These are phyloP conservation scores for Erynnis tages DNA, from an alignment of 2,888 invertebrate genomes.

Conservation along the genomic window DNA sequence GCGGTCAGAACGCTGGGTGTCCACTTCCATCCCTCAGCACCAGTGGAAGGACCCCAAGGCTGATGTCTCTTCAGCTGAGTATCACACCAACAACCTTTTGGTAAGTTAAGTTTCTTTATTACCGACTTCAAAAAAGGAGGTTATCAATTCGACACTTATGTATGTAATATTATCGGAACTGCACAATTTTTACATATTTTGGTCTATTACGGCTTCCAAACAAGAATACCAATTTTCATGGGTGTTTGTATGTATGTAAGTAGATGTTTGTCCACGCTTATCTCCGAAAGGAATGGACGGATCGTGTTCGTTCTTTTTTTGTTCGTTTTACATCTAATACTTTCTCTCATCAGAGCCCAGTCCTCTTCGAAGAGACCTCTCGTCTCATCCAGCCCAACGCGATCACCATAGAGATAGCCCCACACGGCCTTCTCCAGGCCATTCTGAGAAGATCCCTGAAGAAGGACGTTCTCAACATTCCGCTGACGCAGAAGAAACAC, in stretches of 20 bases:
- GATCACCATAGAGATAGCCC: conserved; percentile 93
- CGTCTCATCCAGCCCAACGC: conserved; percentile 90
- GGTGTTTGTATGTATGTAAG: too few relatives aligned
- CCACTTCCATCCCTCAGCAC: conserved; percentile 88
- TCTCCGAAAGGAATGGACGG: too few relatives aligned
- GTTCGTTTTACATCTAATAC: background rate
- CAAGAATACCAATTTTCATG: too few relatives aligned
- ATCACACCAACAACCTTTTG: conserved; percentile 92
- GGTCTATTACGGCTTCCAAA: too few relatives aligned
- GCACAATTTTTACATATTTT: too few relatives aligned
- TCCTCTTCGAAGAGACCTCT: conserved; percentile 91
- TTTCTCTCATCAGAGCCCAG: conserved; percentile 73
- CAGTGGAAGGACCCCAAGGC: conserved; percentile 86
- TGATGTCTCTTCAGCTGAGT: conserved; percentile 89
- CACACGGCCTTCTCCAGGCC: conserved; percentile 93
- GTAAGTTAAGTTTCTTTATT: conserved; percentile 58
- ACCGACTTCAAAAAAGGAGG: background rate
- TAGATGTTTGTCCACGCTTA: too few relatives aligned
- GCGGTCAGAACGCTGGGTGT: conserved; percentile 90
- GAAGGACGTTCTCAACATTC: conserved; percentile 86
- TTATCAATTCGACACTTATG: too few relatives aligned
- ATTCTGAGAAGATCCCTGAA: conserved; percentile 90
- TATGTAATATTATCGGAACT: background rate
- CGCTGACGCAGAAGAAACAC: conserved; percentile 87
- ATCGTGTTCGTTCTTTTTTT: background rate